A percentile compares a stretch with the other conserved stretches of the same genome.
phyloP scores from a whole-genome alignment of 2,113 vertebrate species.

The Oreochromis tanganicae region DNA sequence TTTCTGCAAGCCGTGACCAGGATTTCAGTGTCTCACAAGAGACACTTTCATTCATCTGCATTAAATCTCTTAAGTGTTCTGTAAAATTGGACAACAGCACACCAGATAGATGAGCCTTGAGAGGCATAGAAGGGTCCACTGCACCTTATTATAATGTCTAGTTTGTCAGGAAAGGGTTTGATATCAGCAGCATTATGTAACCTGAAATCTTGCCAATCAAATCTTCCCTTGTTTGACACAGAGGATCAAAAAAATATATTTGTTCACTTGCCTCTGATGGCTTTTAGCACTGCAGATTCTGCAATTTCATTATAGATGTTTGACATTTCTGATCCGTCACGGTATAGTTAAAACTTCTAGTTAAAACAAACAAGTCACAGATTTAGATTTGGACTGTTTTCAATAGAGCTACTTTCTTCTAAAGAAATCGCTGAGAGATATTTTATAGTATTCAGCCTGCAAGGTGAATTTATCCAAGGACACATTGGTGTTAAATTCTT shows the following conservation, averaged over 20 bases:
- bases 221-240: neutral
- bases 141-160: neutral
- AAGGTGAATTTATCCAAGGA: neutral
- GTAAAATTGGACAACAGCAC: neutral
- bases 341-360: neutral
- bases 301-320: neutral
- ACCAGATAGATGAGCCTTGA: neutral
- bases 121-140: neutral
- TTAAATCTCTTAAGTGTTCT: neutral
- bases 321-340: neutral
- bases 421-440: neutral
- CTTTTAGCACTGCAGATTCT: neutral
- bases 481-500: neutral
- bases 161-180: neutral
- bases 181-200: neutral
- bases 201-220: neutral
- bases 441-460: neutral
- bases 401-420: neutral
- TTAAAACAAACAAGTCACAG: neutral
- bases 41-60: fast-evolving
- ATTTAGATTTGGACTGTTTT: neutral
- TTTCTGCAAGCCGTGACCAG: neutral
- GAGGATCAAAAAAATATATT: neutral
- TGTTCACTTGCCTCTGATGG: neutral
- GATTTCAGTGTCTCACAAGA: neutral